Evolutionary conservation across 2,797 vertebrate species (phyloP), one percentile per base, ranked within the genome.

Genomic region (Pipistrellus pygmaeus): DNA sequence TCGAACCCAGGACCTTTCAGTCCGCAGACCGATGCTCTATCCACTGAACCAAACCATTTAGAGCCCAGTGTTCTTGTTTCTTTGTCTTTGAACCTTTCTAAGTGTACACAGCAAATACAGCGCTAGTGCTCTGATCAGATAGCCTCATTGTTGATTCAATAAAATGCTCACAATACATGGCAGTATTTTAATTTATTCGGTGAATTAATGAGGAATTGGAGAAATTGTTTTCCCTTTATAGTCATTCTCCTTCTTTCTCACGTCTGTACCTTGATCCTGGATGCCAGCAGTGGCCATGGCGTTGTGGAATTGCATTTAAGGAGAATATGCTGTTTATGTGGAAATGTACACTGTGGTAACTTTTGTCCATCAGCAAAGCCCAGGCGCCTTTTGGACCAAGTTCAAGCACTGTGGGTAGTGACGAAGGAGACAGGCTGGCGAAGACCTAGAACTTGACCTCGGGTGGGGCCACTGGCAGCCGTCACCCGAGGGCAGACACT

Each of bases 21-120:
- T 55, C 53, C 53, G 8, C 53, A 55, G 53, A 8, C 53, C 18
- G 6, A 53, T 6, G 18, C 51, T 53, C 51, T 53, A 53, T 18
- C 51, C 53, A 55, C 18, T 78, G 41, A 55, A 18, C 53, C 53
- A 55, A 8, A 55, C 2, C 53, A 21, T 14, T 51, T 17, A 51
- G 35, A 85, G 13, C 1, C 30, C 38, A 21, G 48, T 83, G 35
- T 48, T 80, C 23, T 73, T 88, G 8, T 83, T 81, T 76, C 17
- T 30, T 93, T 82, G n/a, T 69, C 41, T 75, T 88, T 93, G 41
- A 77, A 23, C 46, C 91, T 94, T 88, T 86, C 66, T 72, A 53
- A 80, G 48, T 41, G 48, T 11, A 3, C 2, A 57, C 4, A 21
- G 72, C n/a, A 92, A 72, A 89, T 23, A 66, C 4, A 89, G 51